Evolutionary conservation across 1,140 invertebrate genomes (phyloP), one percentile per base, ranked within the genome.

Genomic region (Araneus ventricosus): DNA sequence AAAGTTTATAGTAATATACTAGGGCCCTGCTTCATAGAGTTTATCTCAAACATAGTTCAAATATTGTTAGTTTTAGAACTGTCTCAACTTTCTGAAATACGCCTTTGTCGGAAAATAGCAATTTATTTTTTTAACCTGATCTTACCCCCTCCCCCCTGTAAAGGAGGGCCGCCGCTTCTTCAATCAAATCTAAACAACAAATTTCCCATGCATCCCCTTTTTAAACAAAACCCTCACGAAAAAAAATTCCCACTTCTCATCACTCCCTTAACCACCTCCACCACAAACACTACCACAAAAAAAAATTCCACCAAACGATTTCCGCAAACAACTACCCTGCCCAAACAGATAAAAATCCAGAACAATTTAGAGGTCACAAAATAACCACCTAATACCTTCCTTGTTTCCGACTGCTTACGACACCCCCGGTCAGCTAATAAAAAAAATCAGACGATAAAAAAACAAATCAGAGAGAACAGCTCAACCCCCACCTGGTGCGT

Each of bases 321-420:
- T 92, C 91, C 91, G 91, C 85, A 92, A 92, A 92, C 91, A 92
- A 86, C 91, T 59, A 30, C 24, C 41, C 57, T 30, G 79, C 39
- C 41, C 80, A 84, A 84, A 84, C 67, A 75, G 70, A 89, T 37
- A 89, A 67, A 52, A 67, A 89, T 82, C 80, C 27, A 67, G 45
- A 79, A 61, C 91, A 92, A 87, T 87, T 92, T 92, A 37, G 85
- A 92, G 84, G 91, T 92, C 91, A 70, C 91, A 61, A 88, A 86
- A 92, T 87, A 92, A 92, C 91, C 82, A 88, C 91, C 91, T 88
- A 92, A 87, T 92, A 92, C 85, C 27, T 24, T 45, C 57, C 30
- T 34, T 79, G 52, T 92, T 92, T 92, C 91, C 67, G 63, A 92
- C 91, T 79, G 52, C 87, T 92, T 92, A 67, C 67, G 63, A 92